phyloP scores from a whole-genome alignment of 1,140 invertebrate species.

The Eciton burchellii region DNA sequence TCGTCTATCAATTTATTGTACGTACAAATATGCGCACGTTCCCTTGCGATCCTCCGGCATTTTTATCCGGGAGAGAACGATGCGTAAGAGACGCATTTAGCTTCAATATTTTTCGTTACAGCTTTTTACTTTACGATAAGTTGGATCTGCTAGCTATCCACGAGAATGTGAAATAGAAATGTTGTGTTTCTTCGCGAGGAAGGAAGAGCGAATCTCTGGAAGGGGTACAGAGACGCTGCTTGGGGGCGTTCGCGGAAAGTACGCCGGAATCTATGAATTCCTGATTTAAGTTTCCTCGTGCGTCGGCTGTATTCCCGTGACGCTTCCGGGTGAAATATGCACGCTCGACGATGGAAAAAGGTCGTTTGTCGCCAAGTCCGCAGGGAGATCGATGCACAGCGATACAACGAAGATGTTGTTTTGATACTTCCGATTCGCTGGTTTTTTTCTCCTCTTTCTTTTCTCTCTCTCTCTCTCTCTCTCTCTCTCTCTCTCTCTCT shows the following conservation, averaged over 20 bases:
- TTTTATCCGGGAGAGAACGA: conserved; percentile 6
- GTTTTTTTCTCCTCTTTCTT: conserved; percentile 34
- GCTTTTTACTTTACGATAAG: conserved; percentile 46
- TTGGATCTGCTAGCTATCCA: conserved; percentile 54
- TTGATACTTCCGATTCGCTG: conserved; percentile 39
- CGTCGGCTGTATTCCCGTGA: conserved; percentile 42
- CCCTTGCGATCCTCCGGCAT: background rate
- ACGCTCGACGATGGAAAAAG: conserved; percentile 54
- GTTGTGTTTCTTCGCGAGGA: conserved; percentile 49
- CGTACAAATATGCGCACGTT: too few species aligned
- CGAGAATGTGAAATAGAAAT: conserved; percentile 54
- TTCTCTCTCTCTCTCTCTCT: too few species aligned
- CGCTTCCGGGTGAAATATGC: conserved; percentile 60
- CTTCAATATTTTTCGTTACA: conserved; percentile 31
- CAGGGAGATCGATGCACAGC: conserved; percentile 53
- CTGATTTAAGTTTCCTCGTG: conserved; percentile 64
- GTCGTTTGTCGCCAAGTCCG: conserved; percentile 59
- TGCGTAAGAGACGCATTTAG: conserved; percentile 2
- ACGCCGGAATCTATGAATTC: conserved; percentile 69
- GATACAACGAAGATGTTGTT: conserved; percentile 52
- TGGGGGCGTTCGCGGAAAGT: conserved; percentile 50
- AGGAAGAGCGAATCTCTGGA: conserved; percentile 15
- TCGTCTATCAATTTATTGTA: background rate
- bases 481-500: too few species aligned
- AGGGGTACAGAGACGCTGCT: conserved; percentile 7